phyloP scores from a whole-genome alignment of 2,797 vertebrate species.

The Ctenopoma kingsleyae region DNA sequence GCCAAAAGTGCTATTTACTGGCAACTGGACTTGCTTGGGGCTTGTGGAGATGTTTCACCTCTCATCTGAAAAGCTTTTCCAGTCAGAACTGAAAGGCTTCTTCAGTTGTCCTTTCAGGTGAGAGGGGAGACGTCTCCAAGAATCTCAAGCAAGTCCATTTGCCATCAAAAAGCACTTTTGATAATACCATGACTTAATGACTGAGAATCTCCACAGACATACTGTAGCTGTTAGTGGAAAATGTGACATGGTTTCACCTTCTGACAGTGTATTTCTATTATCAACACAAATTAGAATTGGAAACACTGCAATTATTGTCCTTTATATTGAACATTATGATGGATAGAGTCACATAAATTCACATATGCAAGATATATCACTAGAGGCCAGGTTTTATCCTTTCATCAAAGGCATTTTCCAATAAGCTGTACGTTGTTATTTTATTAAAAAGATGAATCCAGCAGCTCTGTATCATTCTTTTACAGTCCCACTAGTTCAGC shows the following conservation, averaged over 20 bases:
- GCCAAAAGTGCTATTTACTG: neutral
- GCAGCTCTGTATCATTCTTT: slow-evolving; percentile 25
- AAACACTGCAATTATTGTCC: neutral
- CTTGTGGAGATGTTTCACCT: neutral
- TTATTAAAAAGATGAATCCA: slow-evolving; percentile 33
- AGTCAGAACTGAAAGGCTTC: neutral
- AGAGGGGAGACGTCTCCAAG: neutral
- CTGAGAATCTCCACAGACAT: no score
- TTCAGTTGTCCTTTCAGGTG: neutral
- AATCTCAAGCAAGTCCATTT: neutral
- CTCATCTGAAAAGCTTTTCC: neutral
- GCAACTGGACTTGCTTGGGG: neutral
- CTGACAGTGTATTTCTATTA: neutral
- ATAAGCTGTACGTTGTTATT: slow-evolving; percentile 26
- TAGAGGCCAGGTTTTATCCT: neutral
- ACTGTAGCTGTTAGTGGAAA: neutral
- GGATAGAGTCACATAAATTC: no score
- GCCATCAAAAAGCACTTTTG: neutral
- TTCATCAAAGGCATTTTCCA: slow-evolving; percentile 11
- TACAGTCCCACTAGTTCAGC: slow-evolving; percentile 21
- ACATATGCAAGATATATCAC: neutral
- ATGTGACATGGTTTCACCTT: neutral
- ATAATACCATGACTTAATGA: neutral
- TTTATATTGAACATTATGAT: neutral
- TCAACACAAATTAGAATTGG: neutral